Percentiles rank a stretch among this genome's conserved stretches.
Conservation (phyloP, 1,140 invertebrate species). For the Drosophila nebulosa region DNA sequence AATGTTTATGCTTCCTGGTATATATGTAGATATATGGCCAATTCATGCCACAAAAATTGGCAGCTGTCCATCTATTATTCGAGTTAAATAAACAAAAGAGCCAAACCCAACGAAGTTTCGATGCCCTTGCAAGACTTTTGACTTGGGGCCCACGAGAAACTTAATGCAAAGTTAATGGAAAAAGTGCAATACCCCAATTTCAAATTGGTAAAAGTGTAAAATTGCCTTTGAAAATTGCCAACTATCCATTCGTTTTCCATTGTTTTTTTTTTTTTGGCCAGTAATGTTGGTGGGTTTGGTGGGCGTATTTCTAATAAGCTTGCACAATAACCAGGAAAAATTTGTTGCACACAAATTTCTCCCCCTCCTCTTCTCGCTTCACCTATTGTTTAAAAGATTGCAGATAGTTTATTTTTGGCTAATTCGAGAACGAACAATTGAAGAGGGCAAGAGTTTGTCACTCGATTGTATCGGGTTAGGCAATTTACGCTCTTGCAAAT, state of each 20-base stretch:
- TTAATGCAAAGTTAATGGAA: neutral
- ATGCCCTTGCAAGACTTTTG: neutral
- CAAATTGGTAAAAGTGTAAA: constrained; percentile 23
- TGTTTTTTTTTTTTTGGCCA: constrained; percentile 36
- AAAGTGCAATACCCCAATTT: constrained; percentile 15
- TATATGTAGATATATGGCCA: neutral
- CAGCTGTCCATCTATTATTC: constrained; percentile 34
- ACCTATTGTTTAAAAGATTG: neutral
- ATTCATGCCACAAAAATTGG: constrained; percentile 2
- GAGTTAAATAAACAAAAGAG: no score
- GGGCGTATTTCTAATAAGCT: constrained; percentile 29
- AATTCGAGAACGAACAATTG: neutral
- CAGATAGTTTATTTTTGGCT: constrained; percentile 18
- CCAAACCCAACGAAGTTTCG: neutral
- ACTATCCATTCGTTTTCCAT: constrained; percentile 26
- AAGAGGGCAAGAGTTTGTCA: neutral
- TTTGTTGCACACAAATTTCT: constrained; percentile 17
- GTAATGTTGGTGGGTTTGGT: constrained; percentile 9
- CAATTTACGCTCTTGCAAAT: constrained; percentile 8
- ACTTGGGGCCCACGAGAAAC: neutral
- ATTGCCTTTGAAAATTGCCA: constrained; percentile 44
- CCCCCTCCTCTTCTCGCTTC: neutral
- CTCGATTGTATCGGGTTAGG: neutral
- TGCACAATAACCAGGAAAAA: constrained; percentile 45
- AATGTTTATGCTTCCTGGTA: constrained; percentile 37